phyloP scores from a whole-genome alignment of 2,113 vertebrate genomes.

The Sminthopsis crassicaudata region DNA sequence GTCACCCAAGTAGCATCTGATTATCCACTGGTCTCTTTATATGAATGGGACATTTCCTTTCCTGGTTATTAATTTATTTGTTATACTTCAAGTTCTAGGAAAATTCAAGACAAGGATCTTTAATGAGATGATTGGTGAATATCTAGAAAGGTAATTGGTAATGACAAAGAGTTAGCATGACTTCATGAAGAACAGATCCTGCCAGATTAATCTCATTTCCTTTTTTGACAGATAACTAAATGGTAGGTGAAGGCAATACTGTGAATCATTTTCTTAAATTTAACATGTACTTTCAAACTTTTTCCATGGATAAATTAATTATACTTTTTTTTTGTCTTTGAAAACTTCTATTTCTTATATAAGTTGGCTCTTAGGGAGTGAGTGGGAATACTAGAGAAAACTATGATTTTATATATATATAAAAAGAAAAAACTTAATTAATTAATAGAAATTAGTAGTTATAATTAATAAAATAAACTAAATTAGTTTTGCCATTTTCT shows the following conservation, averaged over 20 bases:
- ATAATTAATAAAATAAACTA: background rate
- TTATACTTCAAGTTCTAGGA: background rate
- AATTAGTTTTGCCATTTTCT: background rate
- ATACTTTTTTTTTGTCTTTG: background rate
- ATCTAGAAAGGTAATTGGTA: background rate
- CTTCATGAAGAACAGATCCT: background rate
- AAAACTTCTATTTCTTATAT: background rate
- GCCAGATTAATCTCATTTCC: background rate
- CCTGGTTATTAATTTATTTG: background rate
- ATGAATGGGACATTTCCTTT: background rate
- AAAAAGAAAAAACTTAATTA: background rate
- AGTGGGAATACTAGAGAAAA: background rate
- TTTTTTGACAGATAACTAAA: background rate
- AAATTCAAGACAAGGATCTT: background rate
- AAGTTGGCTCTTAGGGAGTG: background rate
- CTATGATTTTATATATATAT: background rate
- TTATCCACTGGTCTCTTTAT: background rate
- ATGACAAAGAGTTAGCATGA: background rate
- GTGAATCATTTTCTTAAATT: background rate
- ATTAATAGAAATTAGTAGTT: too few relatives aligned
- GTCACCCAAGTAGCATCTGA: background rate
- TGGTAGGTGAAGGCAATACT: background rate
- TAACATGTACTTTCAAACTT: background rate
- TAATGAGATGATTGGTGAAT: background rate
- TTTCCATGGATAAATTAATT: background rate